Conservation (phyloP, 2,113 vertebrate genomes). For the Mola mola region DNA sequence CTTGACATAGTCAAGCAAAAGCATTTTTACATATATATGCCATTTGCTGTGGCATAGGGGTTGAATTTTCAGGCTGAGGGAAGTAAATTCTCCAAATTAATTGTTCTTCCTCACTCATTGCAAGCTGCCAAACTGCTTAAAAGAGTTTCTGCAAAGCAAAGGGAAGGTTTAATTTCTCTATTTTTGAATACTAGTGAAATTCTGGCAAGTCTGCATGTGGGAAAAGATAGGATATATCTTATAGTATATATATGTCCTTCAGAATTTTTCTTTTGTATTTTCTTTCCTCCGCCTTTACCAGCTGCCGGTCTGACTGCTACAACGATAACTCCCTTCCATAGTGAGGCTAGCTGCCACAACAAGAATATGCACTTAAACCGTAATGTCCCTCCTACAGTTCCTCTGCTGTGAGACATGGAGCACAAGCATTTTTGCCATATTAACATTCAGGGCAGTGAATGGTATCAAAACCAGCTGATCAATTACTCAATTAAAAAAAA, state of each 20-base stretch:
- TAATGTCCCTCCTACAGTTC: no score
- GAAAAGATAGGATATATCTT: slow-evolving; percentile 1
- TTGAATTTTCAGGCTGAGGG: slow-evolving; percentile 57
- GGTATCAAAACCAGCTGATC: no score
- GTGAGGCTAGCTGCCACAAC: slow-evolving; percentile 50
- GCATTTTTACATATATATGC: slow-evolving; percentile 38
- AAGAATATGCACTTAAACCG: slow-evolving; percentile 50
- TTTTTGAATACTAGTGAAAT: slow-evolving; percentile 19
- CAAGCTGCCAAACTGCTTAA: slow-evolving; percentile 52
- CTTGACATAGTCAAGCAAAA: not conserved
- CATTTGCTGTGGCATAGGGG: slow-evolving; percentile 49
- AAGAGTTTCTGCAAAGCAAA: slow-evolving; percentile 51
- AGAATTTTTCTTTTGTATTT: slow-evolving; percentile 36
- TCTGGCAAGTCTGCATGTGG: slow-evolving; percentile 21
- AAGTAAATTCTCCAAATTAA: slow-evolving; percentile 65
- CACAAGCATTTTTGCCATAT: no score
- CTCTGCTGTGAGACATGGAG: no score
- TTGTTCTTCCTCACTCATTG: slow-evolving; percentile 50
- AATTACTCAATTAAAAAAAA: no score
- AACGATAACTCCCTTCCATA: slow-evolving; percentile 54
- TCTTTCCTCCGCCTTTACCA: slow-evolving; percentile 44
- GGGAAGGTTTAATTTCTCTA: slow-evolving; percentile 42
- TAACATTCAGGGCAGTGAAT: no score
- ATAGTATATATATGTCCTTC: no score
- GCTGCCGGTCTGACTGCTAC: slow-evolving; percentile 42